Evolutionary conservation across 2,113 vertebrate genomes (phyloP).

Genomic region (Dendropsophus ebraccatus): DNA sequence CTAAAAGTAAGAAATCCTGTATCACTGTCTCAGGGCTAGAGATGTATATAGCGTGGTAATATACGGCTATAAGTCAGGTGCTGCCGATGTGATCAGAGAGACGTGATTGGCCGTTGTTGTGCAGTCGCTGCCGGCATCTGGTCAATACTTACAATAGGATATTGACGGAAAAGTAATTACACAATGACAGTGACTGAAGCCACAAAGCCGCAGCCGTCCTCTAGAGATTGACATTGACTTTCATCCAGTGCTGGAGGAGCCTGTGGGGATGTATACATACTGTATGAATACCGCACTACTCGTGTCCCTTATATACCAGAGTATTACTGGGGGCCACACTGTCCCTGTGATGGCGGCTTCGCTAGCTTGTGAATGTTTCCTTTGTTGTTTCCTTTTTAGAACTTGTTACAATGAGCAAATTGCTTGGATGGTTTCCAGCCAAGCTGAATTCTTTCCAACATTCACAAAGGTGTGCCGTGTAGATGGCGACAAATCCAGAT

Average conservation of each 20-base stretch:
- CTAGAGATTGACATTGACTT: slow-evolving; percentile 29
- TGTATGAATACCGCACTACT: not conserved
- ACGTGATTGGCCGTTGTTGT: slow-evolving; percentile 10
- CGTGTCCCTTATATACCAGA: not conserved
- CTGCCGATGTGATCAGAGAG: not conserved
- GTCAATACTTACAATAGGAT: slow-evolving; percentile 1
- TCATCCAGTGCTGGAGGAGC: not conserved
- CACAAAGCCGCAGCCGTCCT: not conserved
- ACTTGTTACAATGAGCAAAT: not conserved
- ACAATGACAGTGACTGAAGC: slow-evolving; percentile 6
- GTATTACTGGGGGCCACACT: not conserved
- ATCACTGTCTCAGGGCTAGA: not conserved
- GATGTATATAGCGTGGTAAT: not conserved
- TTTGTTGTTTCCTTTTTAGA: not conserved
- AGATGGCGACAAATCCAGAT: not conserved
- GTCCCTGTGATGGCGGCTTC: not conserved
- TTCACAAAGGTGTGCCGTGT: not conserved
- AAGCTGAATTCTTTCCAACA: not conserved
- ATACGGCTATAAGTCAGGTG: not conserved
- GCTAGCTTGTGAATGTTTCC: not conserved
- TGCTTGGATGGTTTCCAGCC: not conserved
- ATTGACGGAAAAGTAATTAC: slow-evolving; percentile 30
- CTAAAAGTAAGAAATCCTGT: not conserved
- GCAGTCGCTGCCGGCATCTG: not conserved
- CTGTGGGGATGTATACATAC: not conserved